phyloP scores from a whole-genome alignment of 2,113 vertebrate genomes.

The Danio rerio region DNA sequence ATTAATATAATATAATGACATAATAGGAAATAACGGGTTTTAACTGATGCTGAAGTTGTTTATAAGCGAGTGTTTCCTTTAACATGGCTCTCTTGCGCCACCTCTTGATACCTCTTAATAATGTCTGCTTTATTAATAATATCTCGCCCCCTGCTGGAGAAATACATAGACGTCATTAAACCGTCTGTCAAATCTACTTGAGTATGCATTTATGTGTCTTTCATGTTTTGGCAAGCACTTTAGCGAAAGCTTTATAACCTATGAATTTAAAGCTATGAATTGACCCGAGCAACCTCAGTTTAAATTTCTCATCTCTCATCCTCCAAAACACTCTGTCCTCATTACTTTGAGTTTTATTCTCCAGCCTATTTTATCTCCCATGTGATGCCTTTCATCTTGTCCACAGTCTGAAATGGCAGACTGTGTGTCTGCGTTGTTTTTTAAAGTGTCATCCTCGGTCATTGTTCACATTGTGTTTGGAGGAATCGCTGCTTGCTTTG shows the following conservation, averaged over 20 bases:
- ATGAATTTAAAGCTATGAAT: background rate
- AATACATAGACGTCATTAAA: background rate
- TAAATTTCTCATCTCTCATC: slow-evolving; percentile 1
- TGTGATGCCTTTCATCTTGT: background rate
- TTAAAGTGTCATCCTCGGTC: slow-evolving; percentile 12
- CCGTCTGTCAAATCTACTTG: background rate
- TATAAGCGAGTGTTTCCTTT: no score
- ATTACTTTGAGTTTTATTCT: background rate
- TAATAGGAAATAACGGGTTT: no score
- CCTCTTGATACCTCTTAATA: background rate
- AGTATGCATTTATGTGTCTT: background rate
- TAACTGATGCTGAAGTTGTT: no score
- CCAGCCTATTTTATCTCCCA: background rate
- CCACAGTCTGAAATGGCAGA: background rate
- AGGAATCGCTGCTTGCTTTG: background rate
- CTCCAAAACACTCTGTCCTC: background rate
- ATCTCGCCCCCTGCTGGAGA: slow-evolving; percentile 27
- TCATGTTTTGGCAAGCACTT: slow-evolving; percentile 8
- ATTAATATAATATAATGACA: no score
- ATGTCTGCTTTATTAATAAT: background rate
- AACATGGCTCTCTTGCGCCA: background rate
- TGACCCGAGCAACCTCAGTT: background rate
- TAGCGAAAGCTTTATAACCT: no score
- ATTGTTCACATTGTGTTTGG: background rate
- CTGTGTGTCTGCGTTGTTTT: background rate